phyloP scores from a whole-genome alignment of 2,888 invertebrate species.

The Lithophane leautieri region DNA sequence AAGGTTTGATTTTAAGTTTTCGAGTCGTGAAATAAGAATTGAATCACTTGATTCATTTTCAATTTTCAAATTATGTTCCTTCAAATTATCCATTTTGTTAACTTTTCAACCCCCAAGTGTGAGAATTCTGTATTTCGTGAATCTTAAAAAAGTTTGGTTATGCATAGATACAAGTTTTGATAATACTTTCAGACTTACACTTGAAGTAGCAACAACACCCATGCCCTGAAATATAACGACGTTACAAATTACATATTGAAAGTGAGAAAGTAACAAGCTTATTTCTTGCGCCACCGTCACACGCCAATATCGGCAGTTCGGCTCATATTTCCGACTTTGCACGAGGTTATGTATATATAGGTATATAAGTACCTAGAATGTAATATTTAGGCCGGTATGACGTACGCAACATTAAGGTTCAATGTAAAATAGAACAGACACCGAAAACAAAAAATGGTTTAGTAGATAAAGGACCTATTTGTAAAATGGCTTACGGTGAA shows the following conservation, averaged over 20 bases:
- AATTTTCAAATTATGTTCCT: not conserved
- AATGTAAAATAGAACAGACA: too few species aligned
- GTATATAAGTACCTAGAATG: too few species aligned
- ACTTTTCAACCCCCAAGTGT: not conserved
- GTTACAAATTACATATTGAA: not conserved
- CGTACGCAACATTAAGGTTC: too few species aligned
- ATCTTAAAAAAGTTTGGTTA: not conserved
- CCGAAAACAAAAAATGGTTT: too few species aligned
- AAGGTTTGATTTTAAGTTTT: not conserved
- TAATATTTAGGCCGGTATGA: too few species aligned
- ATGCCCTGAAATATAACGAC: slow-evolving; percentile 57
- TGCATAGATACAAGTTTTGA: too few species aligned
- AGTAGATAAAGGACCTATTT: too few species aligned
- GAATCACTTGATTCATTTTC: not conserved
- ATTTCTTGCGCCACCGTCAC: not conserved
- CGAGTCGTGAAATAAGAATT: not conserved
- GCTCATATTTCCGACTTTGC: too few species aligned
- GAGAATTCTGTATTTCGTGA: not conserved
- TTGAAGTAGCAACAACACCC: slow-evolving; percentile 64
- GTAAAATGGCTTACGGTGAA: too few species aligned
- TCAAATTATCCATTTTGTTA: not conserved
- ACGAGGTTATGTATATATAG: too few species aligned
- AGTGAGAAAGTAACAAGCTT: not conserved
- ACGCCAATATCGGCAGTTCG: too few species aligned
- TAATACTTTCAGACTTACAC: slow-evolving; percentile 61